Evolutionary conservation across 2,113 vertebrate species (phyloP).

Genomic region (Oreotrochilus melanogaster): DNA sequence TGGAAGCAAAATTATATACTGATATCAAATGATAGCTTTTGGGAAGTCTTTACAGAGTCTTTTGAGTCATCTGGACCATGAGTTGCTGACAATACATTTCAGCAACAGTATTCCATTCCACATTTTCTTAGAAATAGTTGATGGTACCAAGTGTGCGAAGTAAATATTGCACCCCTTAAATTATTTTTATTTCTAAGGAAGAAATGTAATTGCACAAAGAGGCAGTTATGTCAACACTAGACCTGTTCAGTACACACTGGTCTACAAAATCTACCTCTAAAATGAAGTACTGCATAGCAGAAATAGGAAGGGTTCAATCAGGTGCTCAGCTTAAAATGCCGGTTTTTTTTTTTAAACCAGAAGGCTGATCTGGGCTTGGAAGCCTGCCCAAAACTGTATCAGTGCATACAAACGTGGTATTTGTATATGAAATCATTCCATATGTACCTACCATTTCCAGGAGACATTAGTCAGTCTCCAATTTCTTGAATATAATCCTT

Average conservation of each 20-base stretch:
- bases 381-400: background rate
- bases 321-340: background rate
- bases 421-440: slow-evolving; percentile 4
- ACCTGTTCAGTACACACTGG: background rate
- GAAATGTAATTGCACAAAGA: background rate
- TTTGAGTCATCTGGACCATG: background rate
- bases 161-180: background rate
- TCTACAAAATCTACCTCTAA: background rate
- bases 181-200: background rate
- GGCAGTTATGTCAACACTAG: background rate
- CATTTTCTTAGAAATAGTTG: background rate
- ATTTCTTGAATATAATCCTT: background rate
- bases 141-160: background rate
- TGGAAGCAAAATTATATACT: background rate
- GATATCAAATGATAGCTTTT: background rate
- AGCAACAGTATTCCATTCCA: background rate
- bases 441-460: background rate
- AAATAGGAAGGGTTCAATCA: background rate
- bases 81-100: background rate
- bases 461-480: background rate
- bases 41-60: background rate
- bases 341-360: background rate
- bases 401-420: slow-evolving; percentile 46
- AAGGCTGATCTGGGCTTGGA: background rate
- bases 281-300: background rate